Percentiles rank a stretch among this genome's conserved stretches.
Conservation (phyloP, 1,140 invertebrate genomes). For the Philotrypesis tridentata region DNA sequence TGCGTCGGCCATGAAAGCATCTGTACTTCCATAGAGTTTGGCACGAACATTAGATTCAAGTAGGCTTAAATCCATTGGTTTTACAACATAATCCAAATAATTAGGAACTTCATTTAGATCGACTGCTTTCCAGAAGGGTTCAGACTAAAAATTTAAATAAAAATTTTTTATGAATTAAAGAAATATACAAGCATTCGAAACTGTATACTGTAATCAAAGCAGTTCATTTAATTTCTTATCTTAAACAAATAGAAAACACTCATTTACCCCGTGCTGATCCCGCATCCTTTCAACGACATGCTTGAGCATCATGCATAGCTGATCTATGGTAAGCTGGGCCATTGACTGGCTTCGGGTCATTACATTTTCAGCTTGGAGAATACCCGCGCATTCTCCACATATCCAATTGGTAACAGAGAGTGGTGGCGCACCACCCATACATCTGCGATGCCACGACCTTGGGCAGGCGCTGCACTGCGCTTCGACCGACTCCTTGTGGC, state of each 20-base stretch:
- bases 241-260: not conserved
- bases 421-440: slow-evolving; percentile 76
- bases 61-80: slow-evolving; percentile 87
- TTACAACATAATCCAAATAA: slow-evolving; percentile 86
- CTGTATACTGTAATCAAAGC: not conserved
- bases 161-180: slow-evolving; percentile 39
- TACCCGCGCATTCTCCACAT: slow-evolving; percentile 89
- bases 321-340: slow-evolving; percentile 82
- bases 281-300: slow-evolving; percentile 85
- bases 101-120: slow-evolving; percentile 80
- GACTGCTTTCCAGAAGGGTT: slow-evolving; percentile 85
- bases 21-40: slow-evolving; percentile 89
- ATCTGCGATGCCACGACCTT: slow-evolving; percentile 88
- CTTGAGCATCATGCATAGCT: slow-evolving; percentile 83
- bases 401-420: slow-evolving; percentile 81
- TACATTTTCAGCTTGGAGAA: slow-evolving; percentile 86
- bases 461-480: slow-evolving; percentile 87
- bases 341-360: slow-evolving; percentile 83
- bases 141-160: slow-evolving; percentile 71
- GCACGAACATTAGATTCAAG: slow-evolving; percentile 86
- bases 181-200: not conserved
- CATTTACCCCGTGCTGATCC: slow-evolving; percentile 79
- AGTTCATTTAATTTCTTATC: not conserved
- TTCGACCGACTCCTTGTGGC: slow-evolving; percentile 81
- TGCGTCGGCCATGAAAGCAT: slow-evolving; percentile 90